Percentiles rank a stretch among this genome's conserved stretches.
These are phyloP conservation scores for Thyatira batis DNA, from an alignment of 2,888 invertebrate genomes.

Conservation along the genomic window DNA sequence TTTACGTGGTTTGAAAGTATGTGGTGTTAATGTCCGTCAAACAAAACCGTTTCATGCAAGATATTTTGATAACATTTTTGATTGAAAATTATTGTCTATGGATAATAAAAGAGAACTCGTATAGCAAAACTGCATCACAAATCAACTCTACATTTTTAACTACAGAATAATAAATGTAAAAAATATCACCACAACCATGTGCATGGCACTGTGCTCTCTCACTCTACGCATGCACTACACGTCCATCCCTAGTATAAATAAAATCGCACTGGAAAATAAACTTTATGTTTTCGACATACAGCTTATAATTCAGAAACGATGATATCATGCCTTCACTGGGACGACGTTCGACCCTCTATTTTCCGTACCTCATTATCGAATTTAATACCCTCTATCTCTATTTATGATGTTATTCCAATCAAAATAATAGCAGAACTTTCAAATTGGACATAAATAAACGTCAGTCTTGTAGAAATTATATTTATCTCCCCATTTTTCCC, in stretches of 20 bases:
- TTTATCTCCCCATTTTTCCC: background rate
- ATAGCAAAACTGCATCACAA: conserved; percentile 77
- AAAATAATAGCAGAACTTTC: background rate
- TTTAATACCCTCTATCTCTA: background rate
- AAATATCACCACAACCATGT: conserved; percentile 77
- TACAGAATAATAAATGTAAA: conserved; percentile 48
- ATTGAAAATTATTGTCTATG: conserved; percentile 36
- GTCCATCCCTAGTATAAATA: conserved; percentile 29
- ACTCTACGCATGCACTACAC: conserved; percentile 75
- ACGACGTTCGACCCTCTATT: background rate
- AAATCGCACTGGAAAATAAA: conserved; percentile 1
- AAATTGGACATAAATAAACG: background rate
- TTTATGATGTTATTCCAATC: background rate
- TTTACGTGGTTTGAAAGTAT: too few relatives aligned
- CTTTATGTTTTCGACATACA: conserved; percentile 7
- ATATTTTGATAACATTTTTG: conserved; percentile 28
- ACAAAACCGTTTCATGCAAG: conserved; percentile 63
- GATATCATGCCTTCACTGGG: background rate
- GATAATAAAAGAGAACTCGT: conserved; percentile 72
- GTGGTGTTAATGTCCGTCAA: conserved; percentile 65
- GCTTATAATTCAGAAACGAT: background rate
- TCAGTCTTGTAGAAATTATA: background rate
- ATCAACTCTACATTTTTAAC: conserved; percentile 55
- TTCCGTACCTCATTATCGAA: background rate
- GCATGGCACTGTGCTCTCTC: conserved; percentile 72